phyloP scores from a whole-genome alignment of 2,113 vertebrate species.

The Hiodon alosoides region DNA sequence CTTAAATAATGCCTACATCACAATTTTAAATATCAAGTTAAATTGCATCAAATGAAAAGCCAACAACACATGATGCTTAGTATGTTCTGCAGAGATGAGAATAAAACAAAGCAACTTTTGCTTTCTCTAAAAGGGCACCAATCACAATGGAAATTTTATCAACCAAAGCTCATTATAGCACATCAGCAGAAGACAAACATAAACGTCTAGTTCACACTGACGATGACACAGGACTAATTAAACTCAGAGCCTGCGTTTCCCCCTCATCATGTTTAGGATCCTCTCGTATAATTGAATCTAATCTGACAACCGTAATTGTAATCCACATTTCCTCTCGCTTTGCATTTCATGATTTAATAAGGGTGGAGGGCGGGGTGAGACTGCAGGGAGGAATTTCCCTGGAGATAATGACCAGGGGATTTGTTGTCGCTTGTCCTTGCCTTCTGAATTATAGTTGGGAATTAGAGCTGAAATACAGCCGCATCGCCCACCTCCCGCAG shows the following conservation, averaged over 20 bases:
- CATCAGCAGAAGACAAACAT: background rate
- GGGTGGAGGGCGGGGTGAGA: background rate
- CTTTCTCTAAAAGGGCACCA: too few species aligned
- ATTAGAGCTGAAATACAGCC: background rate
- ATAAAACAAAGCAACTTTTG: too few species aligned
- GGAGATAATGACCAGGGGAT: background rate
- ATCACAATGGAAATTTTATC: too few species aligned
- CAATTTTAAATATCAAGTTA: too few species aligned
- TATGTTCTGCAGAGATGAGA: too few species aligned
- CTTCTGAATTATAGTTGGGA: slow-evolving; percentile 2
- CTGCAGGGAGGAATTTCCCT: background rate
- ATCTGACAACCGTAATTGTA: slow-evolving; percentile 1
- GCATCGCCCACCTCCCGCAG: background rate
- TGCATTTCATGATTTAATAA: slow-evolving; percentile 9
- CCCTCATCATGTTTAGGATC: background rate
- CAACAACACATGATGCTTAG: too few species aligned
- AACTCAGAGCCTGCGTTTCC: background rate
- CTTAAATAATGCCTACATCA: too few species aligned
- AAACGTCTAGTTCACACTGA: background rate
- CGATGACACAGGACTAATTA: background rate
- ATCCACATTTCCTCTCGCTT: background rate
- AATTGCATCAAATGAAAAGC: too few species aligned
- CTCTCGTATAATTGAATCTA: slow-evolving; percentile 8
- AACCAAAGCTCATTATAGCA: too few species aligned
- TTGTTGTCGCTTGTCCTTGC: slow-evolving; percentile 2